These are phyloP conservation scores for Macrosoma leucophasiata DNA, from an alignment of 2,888 invertebrate genomes.

Conservation along the genomic window DNA sequence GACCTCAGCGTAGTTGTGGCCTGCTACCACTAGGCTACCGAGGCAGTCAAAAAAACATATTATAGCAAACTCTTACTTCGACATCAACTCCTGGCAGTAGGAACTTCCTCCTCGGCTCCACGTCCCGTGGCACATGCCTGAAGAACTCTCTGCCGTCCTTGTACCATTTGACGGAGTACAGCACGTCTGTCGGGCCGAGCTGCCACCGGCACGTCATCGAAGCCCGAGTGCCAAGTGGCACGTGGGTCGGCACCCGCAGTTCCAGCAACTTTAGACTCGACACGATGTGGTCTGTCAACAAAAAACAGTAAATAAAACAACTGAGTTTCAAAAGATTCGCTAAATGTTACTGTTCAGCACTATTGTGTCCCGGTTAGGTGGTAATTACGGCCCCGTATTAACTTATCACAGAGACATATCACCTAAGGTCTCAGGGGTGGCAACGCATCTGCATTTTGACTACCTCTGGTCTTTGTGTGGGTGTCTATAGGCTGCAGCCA, in stretches of 20 bases:
- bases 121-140: constrained; percentile 88
- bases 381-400: too few species aligned
- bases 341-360: too few species aligned
- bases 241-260: constrained; percentile 87
- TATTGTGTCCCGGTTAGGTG: too few species aligned
- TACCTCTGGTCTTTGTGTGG: too few species aligned
- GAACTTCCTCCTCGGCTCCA: constrained; percentile 87
- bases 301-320: constrained; percentile 3
- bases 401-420: too few species aligned
- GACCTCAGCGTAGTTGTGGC: too few species aligned
- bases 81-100: constrained; percentile 87
- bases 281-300: constrained; percentile 47
- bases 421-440: too few species aligned
- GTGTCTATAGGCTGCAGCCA: too few species aligned
- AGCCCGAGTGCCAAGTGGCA: constrained; percentile 85
- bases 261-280: constrained; percentile 81
- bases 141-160: constrained; percentile 94
- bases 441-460: too few species aligned
- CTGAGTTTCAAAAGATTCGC: constrained; percentile 10
- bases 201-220: constrained; percentile 88
- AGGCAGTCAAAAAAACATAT: too few species aligned
- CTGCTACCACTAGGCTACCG: too few species aligned
- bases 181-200: constrained; percentile 83
- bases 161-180: constrained; percentile 95
- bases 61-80: constrained; percentile 78